Evolutionary conservation across 2,888 invertebrate genomes (phyloP), one percentile per base, ranked within the genome.

Genomic region (Dolichopus griseipennis): DNA sequence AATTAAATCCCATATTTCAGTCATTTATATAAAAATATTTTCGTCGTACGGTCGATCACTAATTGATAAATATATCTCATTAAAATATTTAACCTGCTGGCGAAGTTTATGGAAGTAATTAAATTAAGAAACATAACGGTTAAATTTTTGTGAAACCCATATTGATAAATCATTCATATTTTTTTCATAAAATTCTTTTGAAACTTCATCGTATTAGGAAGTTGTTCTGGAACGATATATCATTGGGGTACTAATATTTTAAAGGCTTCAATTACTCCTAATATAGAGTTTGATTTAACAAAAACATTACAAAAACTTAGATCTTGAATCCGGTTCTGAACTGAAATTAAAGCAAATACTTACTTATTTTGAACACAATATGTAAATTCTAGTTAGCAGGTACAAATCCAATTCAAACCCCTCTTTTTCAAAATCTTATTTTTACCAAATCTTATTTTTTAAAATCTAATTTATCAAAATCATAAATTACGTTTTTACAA

Each of bases 201-300:
- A 78, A 8, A 71, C 65, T 52, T 77, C 75, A 18, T 77, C 78
- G 69, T 79, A 77, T 67, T 80, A 79, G 15, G 78, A 76, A 27
- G 67, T 37, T 68, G 63, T n/a, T n/a, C n/a, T n/a, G n/a, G n/a
- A n/a, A n/a, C n/a, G n/a, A n/a, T n/a, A n/a, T n/a, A n/a, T n/a
- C n/a, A n/a, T 62, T 68, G 65, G 65, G 75, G 69, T 67, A 79
- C 71, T 8, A 80, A 72, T 7, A 76, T 76, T 65, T 76, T 73
- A 67, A 81, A 81, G 6, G 81, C 79, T 70, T 78, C 79, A 20
- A 79, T 77, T 0, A 80, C 75, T 0, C 78, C 78, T 41, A 75
- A 75, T 33, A 81, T 74, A 1, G 82, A 72, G 41, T 74, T 74
- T 22, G 76, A 74, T 1, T 76, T 74, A 0, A 81, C 76, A 66